Evolutionary conservation across 1,140 invertebrate genomes (phyloP).

Genomic region (Papilio polyxenes): DNA sequence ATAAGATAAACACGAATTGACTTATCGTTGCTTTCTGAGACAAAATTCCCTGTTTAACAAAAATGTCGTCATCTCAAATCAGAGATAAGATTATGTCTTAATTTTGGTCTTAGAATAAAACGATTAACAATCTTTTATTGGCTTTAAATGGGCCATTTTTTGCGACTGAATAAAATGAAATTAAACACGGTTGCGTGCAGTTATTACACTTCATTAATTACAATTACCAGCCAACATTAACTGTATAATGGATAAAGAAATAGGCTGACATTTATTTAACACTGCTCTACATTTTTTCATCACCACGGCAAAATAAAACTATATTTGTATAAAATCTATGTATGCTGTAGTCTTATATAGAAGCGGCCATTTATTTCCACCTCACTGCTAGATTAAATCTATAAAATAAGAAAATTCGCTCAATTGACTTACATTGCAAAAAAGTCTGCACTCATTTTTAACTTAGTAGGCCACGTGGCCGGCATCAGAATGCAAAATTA

Average conservation of each 20-base stretch:
- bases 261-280: neutral
- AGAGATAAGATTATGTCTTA: too few relatives aligned
- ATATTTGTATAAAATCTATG: constrained; percentile 1
- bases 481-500: constrained; percentile 13
- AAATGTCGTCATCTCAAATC: too few relatives aligned
- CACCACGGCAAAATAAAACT: neutral
- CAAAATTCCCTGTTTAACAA: too few relatives aligned
- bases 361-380: neutral
- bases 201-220: neutral
- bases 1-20: too few relatives aligned
- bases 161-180: neutral
- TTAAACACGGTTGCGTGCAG: neutral
- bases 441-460: neutral
- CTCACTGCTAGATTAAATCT: neutral
- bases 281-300: neutral
- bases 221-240: neutral
- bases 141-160: neutral
- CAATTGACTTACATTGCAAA: constrained; percentile 16
- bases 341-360: neutral
- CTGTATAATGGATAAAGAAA: neutral
- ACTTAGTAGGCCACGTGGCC: neutral
- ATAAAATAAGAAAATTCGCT: neutral
- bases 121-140: too few relatives aligned
- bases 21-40: too few relatives aligned
- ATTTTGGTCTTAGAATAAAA: too few relatives aligned